These are phyloP conservation scores for Ashinkailepas kermadecensis DNA, from an alignment of 2,888 invertebrate genomes.

Conservation along the genomic window DNA sequence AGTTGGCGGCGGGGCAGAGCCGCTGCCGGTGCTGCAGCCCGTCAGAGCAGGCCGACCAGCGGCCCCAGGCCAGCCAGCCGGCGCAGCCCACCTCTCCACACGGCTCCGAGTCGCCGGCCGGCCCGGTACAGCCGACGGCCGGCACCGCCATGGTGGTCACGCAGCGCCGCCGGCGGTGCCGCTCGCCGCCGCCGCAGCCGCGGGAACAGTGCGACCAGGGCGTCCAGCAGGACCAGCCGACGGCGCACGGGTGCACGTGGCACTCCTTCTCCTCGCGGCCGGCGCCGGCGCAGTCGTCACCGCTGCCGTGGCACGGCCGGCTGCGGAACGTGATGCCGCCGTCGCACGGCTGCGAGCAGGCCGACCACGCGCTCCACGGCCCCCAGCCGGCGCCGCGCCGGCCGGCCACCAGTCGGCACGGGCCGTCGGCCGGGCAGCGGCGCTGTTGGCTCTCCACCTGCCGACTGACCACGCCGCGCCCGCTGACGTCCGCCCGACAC, in stretches of 20 bases:
- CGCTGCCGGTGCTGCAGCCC: not conserved
- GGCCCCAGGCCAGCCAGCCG: not conserved
- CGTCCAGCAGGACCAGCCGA: not conserved
- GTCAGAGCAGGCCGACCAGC: not conserved
- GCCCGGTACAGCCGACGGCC: not conserved
- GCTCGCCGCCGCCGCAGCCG: not conserved
- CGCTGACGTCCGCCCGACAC: not conserved
- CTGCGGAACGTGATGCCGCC: not conserved
- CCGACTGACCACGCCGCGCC: not conserved
- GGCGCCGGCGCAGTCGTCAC: conserved; percentile 5
- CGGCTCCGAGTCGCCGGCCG: not conserved
- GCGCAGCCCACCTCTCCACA: not conserved
- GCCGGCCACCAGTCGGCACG: not conserved
- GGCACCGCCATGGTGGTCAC: not conserved
- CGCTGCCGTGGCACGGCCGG: not conserved
- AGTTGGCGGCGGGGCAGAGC: not conserved
- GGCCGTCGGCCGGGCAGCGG: not conserved
- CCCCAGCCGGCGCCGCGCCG: conserved; percentile 13
- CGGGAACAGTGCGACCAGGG: not conserved
- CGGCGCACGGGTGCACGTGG: not conserved
- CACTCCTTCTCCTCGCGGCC: conserved; percentile 5
- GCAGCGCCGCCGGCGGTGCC: not conserved
- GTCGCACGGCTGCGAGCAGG: not conserved
- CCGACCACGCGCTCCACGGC: not conserved
- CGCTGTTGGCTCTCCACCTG: not conserved